Evolutionary conservation across 92 coral and sea anemone genomes (phyloP).

Genomic region (Epizoanthus stellaris): DNA sequence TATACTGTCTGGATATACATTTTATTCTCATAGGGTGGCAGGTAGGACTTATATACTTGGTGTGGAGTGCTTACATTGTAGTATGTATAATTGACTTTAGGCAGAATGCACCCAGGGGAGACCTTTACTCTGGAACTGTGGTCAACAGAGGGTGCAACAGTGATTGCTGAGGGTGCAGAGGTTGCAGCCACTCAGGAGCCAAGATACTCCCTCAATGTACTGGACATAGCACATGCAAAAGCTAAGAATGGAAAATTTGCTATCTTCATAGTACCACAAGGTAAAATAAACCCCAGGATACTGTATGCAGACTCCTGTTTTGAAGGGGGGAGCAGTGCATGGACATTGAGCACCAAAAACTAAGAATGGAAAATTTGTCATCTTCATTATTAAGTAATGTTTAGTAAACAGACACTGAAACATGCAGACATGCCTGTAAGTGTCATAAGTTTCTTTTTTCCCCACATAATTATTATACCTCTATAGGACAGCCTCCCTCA

Average conservation of each 20-base stretch:
- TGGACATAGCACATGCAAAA: constrained; percentile 64
- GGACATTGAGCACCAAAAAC: constrained; percentile 57
- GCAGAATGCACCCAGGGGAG: constrained; percentile 54
- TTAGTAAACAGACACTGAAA: neutral
- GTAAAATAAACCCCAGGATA: constrained; percentile 16
- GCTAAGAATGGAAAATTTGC: constrained; percentile 85
- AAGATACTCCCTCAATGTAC: constrained; percentile 74
- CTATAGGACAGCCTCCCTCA: no score
- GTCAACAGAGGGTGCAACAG: constrained; percentile 45
- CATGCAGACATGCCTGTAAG: neutral
- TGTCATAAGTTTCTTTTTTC: no score
- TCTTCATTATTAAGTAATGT: constrained; percentile 96
- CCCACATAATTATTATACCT: no score
- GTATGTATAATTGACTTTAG: neutral
- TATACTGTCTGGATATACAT: no score
- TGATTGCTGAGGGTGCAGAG: neutral
- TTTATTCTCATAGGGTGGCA: no score
- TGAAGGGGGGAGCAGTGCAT: neutral
- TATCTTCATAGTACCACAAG: constrained; percentile 96
- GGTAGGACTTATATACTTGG: no score
- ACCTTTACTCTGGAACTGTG: constrained; percentile 66
- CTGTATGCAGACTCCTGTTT: neutral
- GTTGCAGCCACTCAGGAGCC: constrained; percentile 46
- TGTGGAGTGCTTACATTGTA: no score
- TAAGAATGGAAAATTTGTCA: constrained; percentile 82